Percentiles rank a stretch among this genome's conserved stretches.
Evolutionary conservation across 2,797 vertebrate species (phyloP).

Genomic region (Tarsius wallacei): DNA sequence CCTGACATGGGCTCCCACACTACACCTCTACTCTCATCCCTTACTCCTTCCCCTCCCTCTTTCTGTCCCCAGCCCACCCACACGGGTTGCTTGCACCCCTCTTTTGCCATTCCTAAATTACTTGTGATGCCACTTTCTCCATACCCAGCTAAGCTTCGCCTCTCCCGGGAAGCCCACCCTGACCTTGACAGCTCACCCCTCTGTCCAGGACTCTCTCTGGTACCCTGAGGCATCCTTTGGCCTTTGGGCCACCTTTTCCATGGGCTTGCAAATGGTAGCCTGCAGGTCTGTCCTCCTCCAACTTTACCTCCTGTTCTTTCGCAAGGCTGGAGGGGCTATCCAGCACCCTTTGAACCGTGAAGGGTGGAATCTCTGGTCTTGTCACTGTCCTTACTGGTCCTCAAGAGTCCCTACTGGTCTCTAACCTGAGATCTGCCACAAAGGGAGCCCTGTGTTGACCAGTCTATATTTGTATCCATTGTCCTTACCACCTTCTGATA

Average conservation of each 20-base stretch:
- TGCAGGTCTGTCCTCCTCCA: background rate
- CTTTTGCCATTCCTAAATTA: background rate
- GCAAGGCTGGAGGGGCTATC: background rate
- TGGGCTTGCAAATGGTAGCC: background rate
- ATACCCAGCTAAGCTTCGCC: background rate
- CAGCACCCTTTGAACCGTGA: background rate
- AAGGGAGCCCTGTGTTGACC: background rate
- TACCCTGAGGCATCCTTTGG: accelerated
- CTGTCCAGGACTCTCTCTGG: no score
- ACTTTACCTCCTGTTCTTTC: background rate
- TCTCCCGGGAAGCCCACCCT: background rate
- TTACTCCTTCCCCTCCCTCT: background rate
- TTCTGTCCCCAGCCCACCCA: no score
- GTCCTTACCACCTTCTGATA: background rate
- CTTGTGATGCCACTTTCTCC: background rate
- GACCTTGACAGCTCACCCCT: accelerated
- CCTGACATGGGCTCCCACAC: no score
- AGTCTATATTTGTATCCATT: background rate
- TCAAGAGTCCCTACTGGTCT: background rate
- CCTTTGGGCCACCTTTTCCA: background rate
- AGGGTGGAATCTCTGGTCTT: background rate
- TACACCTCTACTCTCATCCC: background rate
- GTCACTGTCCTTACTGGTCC: accelerated
- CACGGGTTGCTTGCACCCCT: accelerated
- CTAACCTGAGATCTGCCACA: background rate